Conservation (phyloP, 2,797 vertebrate species). For the Tapera naevia region DNA sequence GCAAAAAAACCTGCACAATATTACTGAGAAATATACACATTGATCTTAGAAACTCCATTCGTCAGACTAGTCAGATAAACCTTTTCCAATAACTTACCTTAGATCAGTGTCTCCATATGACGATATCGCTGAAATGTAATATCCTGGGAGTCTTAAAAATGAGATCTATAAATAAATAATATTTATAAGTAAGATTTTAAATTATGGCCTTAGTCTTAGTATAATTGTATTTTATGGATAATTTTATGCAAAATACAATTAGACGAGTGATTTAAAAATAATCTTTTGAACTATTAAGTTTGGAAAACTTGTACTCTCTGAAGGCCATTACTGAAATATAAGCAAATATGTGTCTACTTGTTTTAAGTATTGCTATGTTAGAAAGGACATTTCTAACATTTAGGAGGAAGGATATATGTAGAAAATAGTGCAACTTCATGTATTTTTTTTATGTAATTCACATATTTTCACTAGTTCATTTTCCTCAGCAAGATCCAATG, state of each 20-base stretch:
- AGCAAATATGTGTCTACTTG: neutral
- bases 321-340: neutral
- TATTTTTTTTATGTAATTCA: too few species aligned
- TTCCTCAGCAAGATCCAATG: neutral
- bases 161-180: neutral
- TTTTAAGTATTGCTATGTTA: neutral
- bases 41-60: neutral
- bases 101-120: neutral
- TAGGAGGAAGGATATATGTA: neutral
- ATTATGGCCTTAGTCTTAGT: neutral
- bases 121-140: neutral
- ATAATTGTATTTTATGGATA: neutral
- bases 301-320: neutral
- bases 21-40: neutral
- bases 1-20: accelerated
- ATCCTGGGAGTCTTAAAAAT: neutral
- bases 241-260: neutral
- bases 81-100: neutral
- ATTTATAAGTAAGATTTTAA: neutral
- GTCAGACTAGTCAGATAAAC: neutral
- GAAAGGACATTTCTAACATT: neutral
- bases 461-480: neutral
- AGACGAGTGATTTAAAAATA: neutral
- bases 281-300: neutral
- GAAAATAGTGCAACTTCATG: neutral